These are phyloP conservation scores for Actias luna DNA, from an alignment of 2,888 invertebrate genomes.

Conservation along the genomic window DNA sequence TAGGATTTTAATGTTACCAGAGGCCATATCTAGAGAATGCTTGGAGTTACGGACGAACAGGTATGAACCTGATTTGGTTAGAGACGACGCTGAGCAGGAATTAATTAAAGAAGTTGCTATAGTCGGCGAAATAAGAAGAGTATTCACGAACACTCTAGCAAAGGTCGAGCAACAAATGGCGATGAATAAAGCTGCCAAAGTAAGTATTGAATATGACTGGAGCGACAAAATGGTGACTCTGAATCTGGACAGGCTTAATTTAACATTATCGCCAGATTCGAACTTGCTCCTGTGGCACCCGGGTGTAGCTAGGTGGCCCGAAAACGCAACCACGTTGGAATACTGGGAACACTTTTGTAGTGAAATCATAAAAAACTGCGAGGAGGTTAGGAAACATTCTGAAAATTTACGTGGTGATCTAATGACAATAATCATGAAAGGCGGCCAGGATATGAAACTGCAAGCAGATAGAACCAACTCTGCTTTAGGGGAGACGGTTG, in stretches of 20 bases:
- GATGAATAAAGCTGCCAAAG: slow-evolving; percentile 90
- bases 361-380: slow-evolving; percentile 88
- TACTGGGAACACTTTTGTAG: slow-evolving; percentile 92
- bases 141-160: slow-evolving; percentile 82
- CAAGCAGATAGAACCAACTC: slow-evolving; percentile 92
- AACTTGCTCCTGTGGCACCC: slow-evolving; percentile 87
- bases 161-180: slow-evolving; percentile 86
- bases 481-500: slow-evolving; percentile 86
- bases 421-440: slow-evolving; percentile 87
- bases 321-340: slow-evolving; percentile 85
- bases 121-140: slow-evolving; percentile 85
- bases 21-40: slow-evolving; percentile 87
- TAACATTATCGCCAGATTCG: slow-evolving; percentile 85
- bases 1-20: slow-evolving; percentile 85
- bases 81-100: slow-evolving; percentile 91
- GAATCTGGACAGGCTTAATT: slow-evolving; percentile 86
- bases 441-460: slow-evolving; percentile 89
- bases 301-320: slow-evolving; percentile 90
- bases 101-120: slow-evolving; percentile 88
- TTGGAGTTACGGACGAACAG: slow-evolving; percentile 86
- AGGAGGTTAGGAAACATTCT: slow-evolving; percentile 88
- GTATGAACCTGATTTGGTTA: slow-evolving; percentile 88
- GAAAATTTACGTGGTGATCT: slow-evolving; percentile 85
- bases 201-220: slow-evolving; percentile 92
- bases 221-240: slow-evolving; percentile 91